These are phyloP conservation scores for Chionis minor DNA, from an alignment of 2,113 vertebrate genomes.

Conservation along the genomic window DNA sequence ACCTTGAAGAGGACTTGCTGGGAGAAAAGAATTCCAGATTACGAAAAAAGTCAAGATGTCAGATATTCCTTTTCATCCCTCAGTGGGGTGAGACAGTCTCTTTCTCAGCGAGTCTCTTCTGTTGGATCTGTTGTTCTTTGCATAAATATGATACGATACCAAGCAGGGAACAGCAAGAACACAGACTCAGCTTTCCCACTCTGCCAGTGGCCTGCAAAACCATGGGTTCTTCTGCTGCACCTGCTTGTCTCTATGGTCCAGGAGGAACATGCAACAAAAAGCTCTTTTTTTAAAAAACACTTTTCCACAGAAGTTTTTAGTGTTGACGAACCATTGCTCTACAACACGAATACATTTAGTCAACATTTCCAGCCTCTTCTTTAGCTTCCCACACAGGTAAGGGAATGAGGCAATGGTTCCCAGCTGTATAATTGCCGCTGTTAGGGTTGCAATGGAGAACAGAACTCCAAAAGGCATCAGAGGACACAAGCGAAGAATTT, in stretches of 20 bases:
- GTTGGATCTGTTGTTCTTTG: not conserved
- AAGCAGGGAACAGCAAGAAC: not conserved
- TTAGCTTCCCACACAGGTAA: not conserved
- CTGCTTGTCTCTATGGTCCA: not conserved
- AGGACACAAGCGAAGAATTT: not conserved
- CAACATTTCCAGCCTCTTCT: not conserved
- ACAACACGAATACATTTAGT: not conserved
- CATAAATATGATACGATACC: not conserved
- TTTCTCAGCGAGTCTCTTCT: not conserved
- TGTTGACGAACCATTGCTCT: not conserved
- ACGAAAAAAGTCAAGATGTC: not conserved
- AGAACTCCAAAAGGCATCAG: not conserved
- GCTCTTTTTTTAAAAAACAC: not conserved
- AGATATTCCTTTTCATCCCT: not conserved
- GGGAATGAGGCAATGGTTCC: not conserved
- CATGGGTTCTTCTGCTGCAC: not conserved
- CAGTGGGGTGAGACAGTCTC: not conserved
- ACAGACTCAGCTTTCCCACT: not conserved
- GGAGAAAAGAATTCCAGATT: not conserved
- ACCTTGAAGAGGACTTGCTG: not conserved
- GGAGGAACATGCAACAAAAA: not conserved
- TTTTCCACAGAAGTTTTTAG: not conserved
- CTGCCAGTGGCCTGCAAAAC: not conserved
- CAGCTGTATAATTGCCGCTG: not conserved
- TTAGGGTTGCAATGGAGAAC: not conserved